Evolutionary conservation across 2,113 vertebrate genomes (phyloP), one percentile per base, ranked within the genome.

Genomic region (Lepus americanus): DNA sequence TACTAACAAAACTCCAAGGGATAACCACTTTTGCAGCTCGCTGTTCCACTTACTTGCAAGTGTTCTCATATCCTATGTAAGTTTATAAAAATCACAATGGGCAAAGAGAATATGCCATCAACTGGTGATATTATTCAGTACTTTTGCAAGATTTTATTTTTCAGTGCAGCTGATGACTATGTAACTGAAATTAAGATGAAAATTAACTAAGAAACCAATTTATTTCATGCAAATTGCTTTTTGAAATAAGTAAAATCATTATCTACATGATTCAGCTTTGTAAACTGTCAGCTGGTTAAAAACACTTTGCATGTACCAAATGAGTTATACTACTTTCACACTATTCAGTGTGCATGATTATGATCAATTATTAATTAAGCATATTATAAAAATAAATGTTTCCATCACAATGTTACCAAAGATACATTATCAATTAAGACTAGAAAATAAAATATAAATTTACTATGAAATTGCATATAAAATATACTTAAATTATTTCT

Each of bases 211-310:
- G 22, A 74, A 89, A 2, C 5, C 31, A 31, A 49, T 0, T 70
- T 85, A 53, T 9, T 63, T 69, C 23, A 61, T 49, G 63, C 49
- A 69, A 44, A 31, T 5, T 77, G 4, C 31, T 69, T 7, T 0
- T 55, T 19, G 13, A 70, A 63, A 53, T 20, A 79, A 49, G 9
- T 6, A 67, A 44, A 94, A 8, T 0, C 6, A 44, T 80, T 82
- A 63, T 76, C 20, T 17, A 89, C 59, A 76, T 16, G 1, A 66
- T 23, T 44, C 23, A 31, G 4, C 49, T 66, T 74, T 69, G 16
- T 93, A 69, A 89, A 23, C 22, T 66, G 23, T 44, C 22, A 59
- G 11, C 81, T 73, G 23, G 91, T 51, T 49, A 81, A 89, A 94
- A 36, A 11, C 13, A 31, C 2, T 49, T 6, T 33, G 5, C 5